phyloP scores from a whole-genome alignment of 2,113 vertebrate species.

The Eudyptes chrysolophus region DNA sequence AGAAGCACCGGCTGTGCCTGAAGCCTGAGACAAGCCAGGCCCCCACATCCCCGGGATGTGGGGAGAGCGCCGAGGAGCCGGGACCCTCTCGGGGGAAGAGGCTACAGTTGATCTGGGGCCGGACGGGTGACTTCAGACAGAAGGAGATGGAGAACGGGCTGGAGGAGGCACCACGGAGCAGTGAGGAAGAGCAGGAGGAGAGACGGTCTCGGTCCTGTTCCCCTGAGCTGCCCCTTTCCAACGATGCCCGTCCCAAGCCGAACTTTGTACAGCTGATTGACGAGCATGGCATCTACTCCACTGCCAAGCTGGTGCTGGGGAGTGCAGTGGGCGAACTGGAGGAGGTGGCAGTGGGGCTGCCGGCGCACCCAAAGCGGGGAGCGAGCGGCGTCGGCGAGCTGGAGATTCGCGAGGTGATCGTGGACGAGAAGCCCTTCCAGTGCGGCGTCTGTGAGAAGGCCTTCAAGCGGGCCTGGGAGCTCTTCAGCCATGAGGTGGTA shows the following conservation, averaged over 20 bases:
- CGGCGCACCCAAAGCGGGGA: accelerated
- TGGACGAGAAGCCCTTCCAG: slow-evolving; percentile 45
- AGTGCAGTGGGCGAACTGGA: accelerated
- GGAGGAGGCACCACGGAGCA: neutral
- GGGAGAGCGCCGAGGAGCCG: neutral
- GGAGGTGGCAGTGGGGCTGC: neutral
- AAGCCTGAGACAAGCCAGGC: neutral
- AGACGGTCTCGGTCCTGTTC: neutral
- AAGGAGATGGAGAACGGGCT: neutral
- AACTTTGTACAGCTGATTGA: slow-evolving; percentile 55
- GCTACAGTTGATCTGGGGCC: neutral
- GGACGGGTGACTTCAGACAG: neutral
- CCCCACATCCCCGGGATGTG: accelerated
- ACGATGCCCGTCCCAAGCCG: accelerated
- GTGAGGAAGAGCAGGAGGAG: neutral
- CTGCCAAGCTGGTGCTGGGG: slow-evolving; percentile 28
- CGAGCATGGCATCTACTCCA: slow-evolving; percentile 51
- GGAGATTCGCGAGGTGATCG: slow-evolving; percentile 23
- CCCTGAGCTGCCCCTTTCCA: accelerated
- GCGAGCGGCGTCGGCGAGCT: accelerated
- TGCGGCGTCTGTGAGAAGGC: slow-evolving; percentile 6
- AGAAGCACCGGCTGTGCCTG: neutral
- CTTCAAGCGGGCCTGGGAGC: slow-evolving; percentile 65
- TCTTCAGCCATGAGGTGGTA: slow-evolving; percentile 64
- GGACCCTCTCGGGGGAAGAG: neutral